Base-by-base conservation (phyloP, 2,888 invertebrate genomes). In the Leucophora obtusa region DNA sequence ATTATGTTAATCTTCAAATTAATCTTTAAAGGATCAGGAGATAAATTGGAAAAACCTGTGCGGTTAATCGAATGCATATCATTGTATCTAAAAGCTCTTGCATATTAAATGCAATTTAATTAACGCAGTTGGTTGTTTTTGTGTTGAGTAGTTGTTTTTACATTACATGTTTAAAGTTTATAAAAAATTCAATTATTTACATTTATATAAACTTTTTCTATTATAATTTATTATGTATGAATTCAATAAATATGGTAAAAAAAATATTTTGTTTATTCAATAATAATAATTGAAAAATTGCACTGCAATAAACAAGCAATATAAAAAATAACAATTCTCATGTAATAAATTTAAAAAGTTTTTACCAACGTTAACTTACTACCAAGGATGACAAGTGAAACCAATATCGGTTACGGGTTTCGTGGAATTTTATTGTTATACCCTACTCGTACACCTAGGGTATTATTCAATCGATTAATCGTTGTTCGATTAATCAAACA, bases 181-280 rank as follows among this genome's bases (percentile, higher is more conserved):
- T 47, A 14, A 47, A 7, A 28, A 28, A 47, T n/a, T 47, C n/a
- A 47, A 47, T 47, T 47, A 47, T 47, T n/a, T n/a, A n/a, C 2
- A 38, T 38, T 11, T 11, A 11, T 38, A 38, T 47, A 47, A 47
- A 38, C 11, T 38, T 38, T 38, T 38, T 38, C 6, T 28, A 28
- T 28, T 28, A 28, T n/a, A 10, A 47, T 47, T 38, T 47, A 47
- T 47, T 47, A 47, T 47, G n/a, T 47, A 47, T n/a, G 6, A 47
- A n/a, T 47, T 2, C 43, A 14, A 47, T 47, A 47, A 14, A 47
- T 47, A 47, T 47, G n/a, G n/a, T n/a, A 47, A 28, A 3, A 6
- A 38, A n/a, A 47, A 14, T 47, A 47, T 47, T 47, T 47, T 47
- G n/a, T 47, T 47, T 47, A 47, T 47, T 47, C 43, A 47, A 47